Base-by-base conservation (phyloP, 2,888 invertebrate species). In the Drosophila koepferae region DNA sequence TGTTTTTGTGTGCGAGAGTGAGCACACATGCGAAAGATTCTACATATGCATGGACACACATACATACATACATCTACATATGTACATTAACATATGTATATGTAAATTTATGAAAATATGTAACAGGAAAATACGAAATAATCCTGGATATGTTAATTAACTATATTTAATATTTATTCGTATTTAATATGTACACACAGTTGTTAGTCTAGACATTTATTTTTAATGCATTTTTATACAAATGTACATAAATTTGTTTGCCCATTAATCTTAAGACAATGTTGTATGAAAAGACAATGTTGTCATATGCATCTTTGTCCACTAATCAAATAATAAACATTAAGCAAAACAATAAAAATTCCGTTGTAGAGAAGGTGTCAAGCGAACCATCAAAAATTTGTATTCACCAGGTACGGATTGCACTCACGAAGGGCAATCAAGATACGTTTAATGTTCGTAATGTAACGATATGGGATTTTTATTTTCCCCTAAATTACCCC, bases 291-390 rank as follows among this genome's bases (percentile, higher is more conserved):
- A 41, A 38, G 41, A 62, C 54, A 20, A n/a, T 16, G 34, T 36
- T 44, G 74, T 48, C 54, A 44, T 48, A 28, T 66, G 56, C 44
- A 58, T 58, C 18, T 65, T 43, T 40, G 38, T 40, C 23, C 54
- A 75, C 69, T 69, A 75, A 69, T 69, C 70, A 76, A 65, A 55
- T 62, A 62, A 83, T 66, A 69, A 80, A 63, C 72, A 82, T 72
- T 80, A 80, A 67, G 66, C 66, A 18, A 48, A 63, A 65, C 63
- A 67, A 76, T 82, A 55, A 86, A 86, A 80, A 81, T 82, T 65
- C 64, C 77, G 18, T 38, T 41, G 31, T 60, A 63, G 66, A 61
- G 72, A 80, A 74, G 74, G 77, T 86, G 71, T 74, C 66, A 77
- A 60, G 18, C 60, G 20, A 60, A 41, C 28, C 40, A 41, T 49